Base-by-base conservation (phyloP, 2,113 vertebrate genomes). In the Myotis brandtii region DNA sequence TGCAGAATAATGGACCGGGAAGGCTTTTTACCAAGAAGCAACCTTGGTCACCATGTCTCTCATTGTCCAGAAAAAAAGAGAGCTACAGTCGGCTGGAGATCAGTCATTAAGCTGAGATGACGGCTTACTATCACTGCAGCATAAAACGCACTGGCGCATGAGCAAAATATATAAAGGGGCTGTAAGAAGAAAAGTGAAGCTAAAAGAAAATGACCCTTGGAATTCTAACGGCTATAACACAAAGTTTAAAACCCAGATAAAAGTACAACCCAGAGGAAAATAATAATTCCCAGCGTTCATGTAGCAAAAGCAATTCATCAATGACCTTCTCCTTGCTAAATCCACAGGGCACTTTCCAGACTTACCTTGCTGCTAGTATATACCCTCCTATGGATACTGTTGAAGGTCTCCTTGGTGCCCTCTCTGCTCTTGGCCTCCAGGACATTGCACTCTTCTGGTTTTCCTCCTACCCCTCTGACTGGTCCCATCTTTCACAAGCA, bases 141-240 rank as follows among this genome's bases (percentile, higher is more conserved):
- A 88, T 92, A 95, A 95, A 95, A 90, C 52, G 62, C 72, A 85
- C 81, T 64, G 40, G 59, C 94, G 92, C 88, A 32, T 89, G 77
- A 92, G 17, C n/a, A 59, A 62, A 76, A 92, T 67, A 64, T 5
- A 77, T 30, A 90, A 93, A 97, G 62, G 72, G 86, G 48, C 77
- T 79, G 81, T 77, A 91, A 85, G 76, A 92, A 94, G 79, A 84
- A 92, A 95, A 85, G 91, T 20, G 59, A 91, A 96, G 66, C 77
- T 72, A 92, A 92, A 92, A 96, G 75, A 67, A 96, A 97, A 95
- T 92, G 81, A 76, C 76, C 96, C 66, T 91, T 95, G 81, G 79
- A 92, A 67, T 90, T 95, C 75, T 73, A 84, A 92, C 76, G 76
- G 48, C 40, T 80, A 6, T 34, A 86, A 89, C 34, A 59, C 83